Evolutionary conservation across 1,140 invertebrate species (phyloP).

Genomic region (Ceratosolen solmsi): DNA sequence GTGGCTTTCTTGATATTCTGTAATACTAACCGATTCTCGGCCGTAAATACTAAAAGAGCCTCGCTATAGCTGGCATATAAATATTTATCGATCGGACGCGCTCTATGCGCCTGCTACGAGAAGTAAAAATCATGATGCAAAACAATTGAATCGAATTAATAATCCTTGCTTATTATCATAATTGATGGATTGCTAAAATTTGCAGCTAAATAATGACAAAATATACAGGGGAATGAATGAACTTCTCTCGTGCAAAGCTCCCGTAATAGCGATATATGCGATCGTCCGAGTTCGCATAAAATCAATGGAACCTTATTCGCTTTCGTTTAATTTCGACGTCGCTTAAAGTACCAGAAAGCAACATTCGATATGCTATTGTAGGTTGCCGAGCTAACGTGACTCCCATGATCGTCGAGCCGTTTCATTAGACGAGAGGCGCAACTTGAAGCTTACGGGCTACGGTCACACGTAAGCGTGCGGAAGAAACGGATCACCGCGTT

Average conservation of each 20-base stretch:
- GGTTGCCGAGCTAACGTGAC: neutral
- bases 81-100: too few relatives aligned
- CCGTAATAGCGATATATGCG: neutral
- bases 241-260: neutral
- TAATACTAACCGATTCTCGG: neutral
- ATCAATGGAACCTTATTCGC: neutral
- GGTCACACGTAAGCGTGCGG: too few relatives aligned
- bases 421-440: neutral
- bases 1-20: neutral
- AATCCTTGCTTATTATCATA: too few relatives aligned
- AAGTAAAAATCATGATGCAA: too few relatives aligned
- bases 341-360: neutral
- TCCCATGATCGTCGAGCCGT: neutral
- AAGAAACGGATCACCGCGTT: too few relatives aligned
- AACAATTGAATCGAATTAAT: too few relatives aligned
- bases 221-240: too few relatives aligned
- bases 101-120: too few relatives aligned
- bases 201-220: too few relatives aligned
- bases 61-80: too few relatives aligned
- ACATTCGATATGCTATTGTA: neutral
- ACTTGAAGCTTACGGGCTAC: too few relatives aligned
- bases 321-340: neutral
- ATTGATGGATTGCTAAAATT: too few relatives aligned
- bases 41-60: neutral
- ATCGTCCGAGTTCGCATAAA: neutral